Evolutionary conservation across 2,888 invertebrate genomes (phyloP).

Genomic region (Gandaritis pyraliata): DNA sequence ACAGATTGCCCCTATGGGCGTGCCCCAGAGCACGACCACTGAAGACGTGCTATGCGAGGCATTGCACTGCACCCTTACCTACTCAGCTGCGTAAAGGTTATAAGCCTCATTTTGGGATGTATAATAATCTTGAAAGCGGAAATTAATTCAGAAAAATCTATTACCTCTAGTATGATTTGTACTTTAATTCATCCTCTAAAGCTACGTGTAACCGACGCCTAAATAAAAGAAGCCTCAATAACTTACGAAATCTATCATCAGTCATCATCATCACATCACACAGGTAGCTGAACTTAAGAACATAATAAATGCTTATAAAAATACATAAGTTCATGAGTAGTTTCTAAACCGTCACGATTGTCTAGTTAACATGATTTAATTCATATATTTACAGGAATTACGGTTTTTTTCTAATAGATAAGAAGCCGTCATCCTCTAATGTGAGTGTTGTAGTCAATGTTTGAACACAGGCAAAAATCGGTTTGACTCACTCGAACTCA

Average conservation of each 20-base stretch:
- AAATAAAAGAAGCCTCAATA: neutral
- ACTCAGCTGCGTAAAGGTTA: too few species aligned
- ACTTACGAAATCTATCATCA: neutral
- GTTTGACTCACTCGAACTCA: too few species aligned
- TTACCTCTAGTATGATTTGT: too few species aligned
- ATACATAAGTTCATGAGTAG: neutral
- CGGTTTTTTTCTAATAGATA: constrained; percentile 2
- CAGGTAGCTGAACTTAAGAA: constrained; percentile 2
- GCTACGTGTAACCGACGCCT: too few species aligned
- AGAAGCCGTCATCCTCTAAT: constrained; percentile 10
- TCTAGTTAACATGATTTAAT: constrained; percentile 10
- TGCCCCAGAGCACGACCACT: too few species aligned
- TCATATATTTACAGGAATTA: constrained; percentile 15
- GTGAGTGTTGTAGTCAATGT: constrained; percentile 7
- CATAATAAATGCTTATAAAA: constrained; percentile 3
- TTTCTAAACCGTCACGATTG: constrained; percentile 9
- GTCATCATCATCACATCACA: constrained; percentile 7
- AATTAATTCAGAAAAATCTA: too few species aligned
- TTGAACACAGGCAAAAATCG: neutral
- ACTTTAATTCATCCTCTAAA: too few species aligned
- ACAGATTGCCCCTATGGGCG: too few species aligned
- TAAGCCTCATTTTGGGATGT: too few species aligned
- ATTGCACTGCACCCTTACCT: too few species aligned
- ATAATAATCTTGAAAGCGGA: too few species aligned
- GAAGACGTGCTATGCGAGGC: too few species aligned